Evolutionary conservation across 2,888 invertebrate species (phyloP), one percentile per base, ranked within the genome.

Genomic region (Helicoverpa assulta): DNA sequence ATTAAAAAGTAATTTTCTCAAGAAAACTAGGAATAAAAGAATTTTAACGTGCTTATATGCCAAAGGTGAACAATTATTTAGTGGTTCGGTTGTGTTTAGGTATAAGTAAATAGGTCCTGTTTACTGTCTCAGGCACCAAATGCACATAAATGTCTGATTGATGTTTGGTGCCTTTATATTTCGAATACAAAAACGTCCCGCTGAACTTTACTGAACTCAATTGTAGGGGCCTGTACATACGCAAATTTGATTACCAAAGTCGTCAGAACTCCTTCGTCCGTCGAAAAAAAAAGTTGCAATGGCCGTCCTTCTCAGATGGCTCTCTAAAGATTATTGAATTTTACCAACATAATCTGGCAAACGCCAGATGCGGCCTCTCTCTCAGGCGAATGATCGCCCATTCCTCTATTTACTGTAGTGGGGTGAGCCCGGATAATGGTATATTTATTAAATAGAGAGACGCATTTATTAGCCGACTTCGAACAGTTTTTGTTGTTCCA

Each of bases 291-390:
- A 92, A 91, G 86, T 91, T 87, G 85, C 87, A 84, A 88, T 86
- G 84, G 79, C 85, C 83, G 85, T 83, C 88, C 84, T 86, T 73
- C 92, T 88, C 93, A 94, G 94, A 91, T 94, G 93, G 90, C 85
- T 82, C 86, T 88, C 86, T 83, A 86, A 87, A 92, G 91, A 91
- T 93, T 94, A 94, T 94, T 93, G 93, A 94, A 93, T 94, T 94
- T 90, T 88, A 90, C 88, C 90, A 88, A 91, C 90, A 91, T 94
- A 93, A 94, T 93, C 91, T 90, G 85, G 86, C 88, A 83, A 89
- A 83, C 87, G 89, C 91, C 94, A 94, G 93, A 90, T 93, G 94
- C 78, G 92, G 77, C 91, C 90, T 84, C 83, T 83, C 86, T 87
- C 87, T 85, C 83, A 81, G 86, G 88, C 89, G 88, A 91, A 90